These are phyloP conservation scores for Propithecus perrieri DNA, from an alignment of 2,797 vertebrate genomes.

Conservation along the genomic window DNA sequence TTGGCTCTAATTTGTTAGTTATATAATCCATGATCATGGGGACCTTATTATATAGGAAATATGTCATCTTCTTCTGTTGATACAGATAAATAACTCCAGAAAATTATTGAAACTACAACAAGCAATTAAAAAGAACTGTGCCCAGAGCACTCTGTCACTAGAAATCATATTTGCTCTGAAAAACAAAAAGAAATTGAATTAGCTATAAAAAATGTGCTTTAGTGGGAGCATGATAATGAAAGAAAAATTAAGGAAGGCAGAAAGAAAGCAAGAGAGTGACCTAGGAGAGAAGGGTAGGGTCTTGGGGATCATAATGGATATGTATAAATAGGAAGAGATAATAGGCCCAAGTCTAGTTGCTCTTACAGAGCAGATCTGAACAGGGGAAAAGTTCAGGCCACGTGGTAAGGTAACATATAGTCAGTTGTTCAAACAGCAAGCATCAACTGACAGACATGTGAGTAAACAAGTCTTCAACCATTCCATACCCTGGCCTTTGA, in stretches of 20 bases:
- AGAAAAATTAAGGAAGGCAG: neutral
- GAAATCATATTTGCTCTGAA: neutral
- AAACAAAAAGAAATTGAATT: neutral
- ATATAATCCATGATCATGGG: neutral
- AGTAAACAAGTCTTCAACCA: neutral
- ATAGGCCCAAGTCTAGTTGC: neutral
- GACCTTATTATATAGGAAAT: neutral
- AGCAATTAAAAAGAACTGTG: neutral
- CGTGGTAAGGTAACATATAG: neutral
- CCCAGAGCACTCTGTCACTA: neutral
- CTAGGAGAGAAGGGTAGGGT: neutral
- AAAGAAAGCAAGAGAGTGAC: neutral
- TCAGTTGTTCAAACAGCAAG: neutral
- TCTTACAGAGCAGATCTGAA: neutral
- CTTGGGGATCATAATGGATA: neutral
- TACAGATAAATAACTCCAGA: neutral
- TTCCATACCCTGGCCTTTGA: neutral
- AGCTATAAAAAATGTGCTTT: neutral
- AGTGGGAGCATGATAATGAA: neutral
- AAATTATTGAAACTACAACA: constrained; percentile 34
- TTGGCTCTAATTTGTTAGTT: neutral
- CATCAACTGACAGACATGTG: neutral
- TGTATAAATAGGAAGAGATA: neutral
- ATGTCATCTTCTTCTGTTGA: neutral
- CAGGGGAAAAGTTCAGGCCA: neutral